phyloP scores from a whole-genome alignment of 1,140 invertebrate species.

The Hylyphantes graminicola region DNA sequence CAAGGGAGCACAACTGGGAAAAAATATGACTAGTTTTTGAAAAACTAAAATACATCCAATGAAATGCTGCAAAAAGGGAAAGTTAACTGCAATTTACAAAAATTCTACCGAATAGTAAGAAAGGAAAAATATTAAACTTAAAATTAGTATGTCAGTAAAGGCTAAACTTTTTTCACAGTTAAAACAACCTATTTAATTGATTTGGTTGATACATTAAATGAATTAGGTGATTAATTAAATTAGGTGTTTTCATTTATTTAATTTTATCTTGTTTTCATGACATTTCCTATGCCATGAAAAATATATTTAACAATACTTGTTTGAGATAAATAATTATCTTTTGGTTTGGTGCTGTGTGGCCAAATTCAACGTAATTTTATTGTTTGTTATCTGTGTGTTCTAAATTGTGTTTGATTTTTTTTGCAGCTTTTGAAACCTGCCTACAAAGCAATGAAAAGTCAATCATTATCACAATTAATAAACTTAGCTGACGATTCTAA shows the following conservation, averaged over 20 bases:
- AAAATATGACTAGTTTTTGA: too few relatives aligned
- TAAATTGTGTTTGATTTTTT: not conserved
- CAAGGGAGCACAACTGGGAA: too few relatives aligned
- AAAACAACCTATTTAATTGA: not conserved
- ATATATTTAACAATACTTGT: too few relatives aligned
- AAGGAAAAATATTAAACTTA: too few relatives aligned
- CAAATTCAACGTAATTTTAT: not conserved
- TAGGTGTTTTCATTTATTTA: not conserved
- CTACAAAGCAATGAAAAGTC: slow-evolving; percentile 21
- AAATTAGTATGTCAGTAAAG: too few relatives aligned
- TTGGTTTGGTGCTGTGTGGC: not conserved
- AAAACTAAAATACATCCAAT: too few relatives aligned
- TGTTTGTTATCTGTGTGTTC: not conserved
- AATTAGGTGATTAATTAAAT: not conserved
- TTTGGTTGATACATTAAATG: not conserved
- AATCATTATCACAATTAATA: slow-evolving; percentile 38
- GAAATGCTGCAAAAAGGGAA: too few relatives aligned
- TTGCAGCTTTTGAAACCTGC: slow-evolving; percentile 48
- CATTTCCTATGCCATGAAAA: too few relatives aligned
- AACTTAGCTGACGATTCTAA: slow-evolving; percentile 35
- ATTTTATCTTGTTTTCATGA: not conserved
- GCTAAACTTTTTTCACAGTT: not conserved
- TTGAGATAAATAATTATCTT: too few relatives aligned
- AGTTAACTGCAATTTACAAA: too few relatives aligned
- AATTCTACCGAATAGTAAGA: too few relatives aligned